Evolutionary conservation across 1,140 invertebrate species (phyloP).

Genomic region (Achroia grisella): DNA sequence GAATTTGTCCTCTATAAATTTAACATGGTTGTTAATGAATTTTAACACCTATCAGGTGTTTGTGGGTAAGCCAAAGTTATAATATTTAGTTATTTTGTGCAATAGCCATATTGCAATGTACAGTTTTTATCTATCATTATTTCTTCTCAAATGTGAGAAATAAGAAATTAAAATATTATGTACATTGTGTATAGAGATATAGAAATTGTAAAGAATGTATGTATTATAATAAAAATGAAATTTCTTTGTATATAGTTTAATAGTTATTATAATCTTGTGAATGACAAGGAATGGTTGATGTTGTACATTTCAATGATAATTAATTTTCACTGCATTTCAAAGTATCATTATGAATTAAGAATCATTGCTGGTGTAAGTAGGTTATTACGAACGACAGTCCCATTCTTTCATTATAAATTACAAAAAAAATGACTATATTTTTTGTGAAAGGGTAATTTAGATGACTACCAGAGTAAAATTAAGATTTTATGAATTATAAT

Average conservation of each 20-base stretch:
- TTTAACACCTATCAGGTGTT: slow-evolving; percentile 44
- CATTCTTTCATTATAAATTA: slow-evolving; percentile 5
- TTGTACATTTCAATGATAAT: slow-evolving; percentile 41
- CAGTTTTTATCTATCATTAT: slow-evolving; percentile 38
- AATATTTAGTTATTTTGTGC: slow-evolving; percentile 65
- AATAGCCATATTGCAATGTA: slow-evolving; percentile 69
- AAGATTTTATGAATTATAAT: slow-evolving; percentile 40
- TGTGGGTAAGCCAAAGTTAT: slow-evolving; percentile 66
- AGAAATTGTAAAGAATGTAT: slow-evolving; percentile 53
- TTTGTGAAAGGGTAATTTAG: slow-evolving; percentile 55
- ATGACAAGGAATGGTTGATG: slow-evolving; percentile 30
- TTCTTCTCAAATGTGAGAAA: slow-evolving; percentile 30
- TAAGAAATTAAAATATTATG: slow-evolving; percentile 33
- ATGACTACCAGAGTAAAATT: slow-evolving; percentile 47
- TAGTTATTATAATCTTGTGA: slow-evolving; percentile 8
- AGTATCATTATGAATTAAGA: not conserved
- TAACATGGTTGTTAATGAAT: slow-evolving; percentile 29
- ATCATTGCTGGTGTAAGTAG: slow-evolving; percentile 1
- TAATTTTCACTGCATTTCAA: slow-evolving; percentile 8
- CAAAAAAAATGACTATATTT: slow-evolving; percentile 6
- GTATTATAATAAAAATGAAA: slow-evolving; percentile 22
- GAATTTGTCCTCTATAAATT: slow-evolving; percentile 25
- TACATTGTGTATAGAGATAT: slow-evolving; percentile 62
- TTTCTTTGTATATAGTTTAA: slow-evolving; percentile 19
- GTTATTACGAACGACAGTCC: slow-evolving; percentile 1